These are phyloP conservation scores for Epicampocera succincta DNA, from an alignment of 2,888 invertebrate species.

Conservation along the genomic window DNA sequence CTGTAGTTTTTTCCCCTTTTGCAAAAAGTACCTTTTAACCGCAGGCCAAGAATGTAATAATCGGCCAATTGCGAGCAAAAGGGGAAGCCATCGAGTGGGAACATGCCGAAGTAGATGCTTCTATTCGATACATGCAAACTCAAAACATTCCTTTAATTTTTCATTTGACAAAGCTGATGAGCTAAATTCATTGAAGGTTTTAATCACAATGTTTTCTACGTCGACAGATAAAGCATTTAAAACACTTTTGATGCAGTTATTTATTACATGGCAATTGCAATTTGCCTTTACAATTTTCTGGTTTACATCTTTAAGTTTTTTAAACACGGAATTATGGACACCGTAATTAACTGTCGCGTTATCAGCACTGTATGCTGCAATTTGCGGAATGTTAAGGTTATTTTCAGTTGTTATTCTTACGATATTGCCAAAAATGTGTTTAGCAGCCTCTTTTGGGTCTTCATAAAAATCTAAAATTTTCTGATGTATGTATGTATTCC, in stretches of 20 bases:
- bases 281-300: constrained; percentile 47
- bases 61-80: no score
- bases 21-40: no score
- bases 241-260: constrained; percentile 44
- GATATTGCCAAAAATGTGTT: constrained; percentile 36
- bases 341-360: constrained; percentile 56
- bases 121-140: no score
- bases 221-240: constrained; percentile 49
- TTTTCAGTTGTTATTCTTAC: constrained; percentile 25
- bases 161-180: constrained; percentile 22
- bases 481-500: constrained; percentile 51
- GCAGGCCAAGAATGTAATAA: no score
- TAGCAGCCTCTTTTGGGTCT: constrained; percentile 51
- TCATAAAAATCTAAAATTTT: constrained; percentile 63
- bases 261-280: constrained; percentile 47
- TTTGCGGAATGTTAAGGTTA: constrained; percentile 25
- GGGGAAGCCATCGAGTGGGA: no score
- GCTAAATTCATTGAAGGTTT: constrained; percentile 37
- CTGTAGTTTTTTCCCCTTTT: no score
- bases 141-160: no score
- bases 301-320: constrained; percentile 47
- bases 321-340: constrained; percentile 46
- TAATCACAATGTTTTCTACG: constrained; percentile 23
- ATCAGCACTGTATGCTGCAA: constrained; percentile 47
- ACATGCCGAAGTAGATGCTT: no score